A percentile compares a stretch with the other conserved stretches of the same genome.
Conservation (phyloP, 2,888 invertebrate genomes). For the Drosophila lutescens region DNA sequence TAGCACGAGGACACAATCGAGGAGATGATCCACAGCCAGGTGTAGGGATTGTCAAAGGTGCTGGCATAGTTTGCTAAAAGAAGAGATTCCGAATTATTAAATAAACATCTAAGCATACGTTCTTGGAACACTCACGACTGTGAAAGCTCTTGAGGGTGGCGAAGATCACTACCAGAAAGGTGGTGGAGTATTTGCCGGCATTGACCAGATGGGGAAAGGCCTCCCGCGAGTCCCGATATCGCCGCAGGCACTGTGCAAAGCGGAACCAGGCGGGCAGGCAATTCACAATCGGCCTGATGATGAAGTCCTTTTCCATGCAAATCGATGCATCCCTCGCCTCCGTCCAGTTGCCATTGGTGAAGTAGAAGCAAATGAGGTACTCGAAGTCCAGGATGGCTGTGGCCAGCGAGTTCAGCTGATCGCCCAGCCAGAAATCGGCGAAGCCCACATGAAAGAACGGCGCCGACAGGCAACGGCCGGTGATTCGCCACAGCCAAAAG, state of each 20-base stretch:
- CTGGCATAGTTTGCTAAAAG: constrained; percentile 86
- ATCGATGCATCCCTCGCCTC: constrained; percentile 87
- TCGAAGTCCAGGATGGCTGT: constrained; percentile 97
- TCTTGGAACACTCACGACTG: constrained; percentile 85
- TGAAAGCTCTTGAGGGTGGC: constrained; percentile 89
- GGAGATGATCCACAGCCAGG: constrained; percentile 95
- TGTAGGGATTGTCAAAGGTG: constrained; percentile 91
- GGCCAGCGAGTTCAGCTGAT: constrained; percentile 97
- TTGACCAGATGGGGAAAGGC: constrained; percentile 98
- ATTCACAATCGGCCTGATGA: constrained; percentile 93
- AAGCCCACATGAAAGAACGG: constrained; percentile 97
- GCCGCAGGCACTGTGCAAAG: constrained; percentile 97
- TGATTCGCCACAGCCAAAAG: constrained; percentile 95
- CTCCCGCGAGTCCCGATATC: constrained; percentile 96
- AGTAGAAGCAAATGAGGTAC: constrained; percentile 96
- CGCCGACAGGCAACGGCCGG: constrained; percentile 93
- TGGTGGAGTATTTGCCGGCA: constrained; percentile 98
- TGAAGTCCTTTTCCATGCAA: constrained; percentile 89
- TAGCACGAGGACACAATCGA: constrained; percentile 95
- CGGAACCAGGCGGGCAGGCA: constrained; percentile 98
- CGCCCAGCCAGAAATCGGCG: constrained; percentile 99
- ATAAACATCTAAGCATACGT: too few species aligned
- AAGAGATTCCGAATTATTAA: too few species aligned
- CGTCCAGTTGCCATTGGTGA: constrained; percentile 90
- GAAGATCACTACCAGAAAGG: constrained; percentile 97